Evolutionary conservation across 2,888 invertebrate species (phyloP).

Genomic region (Sphecodes monilicornis): DNA sequence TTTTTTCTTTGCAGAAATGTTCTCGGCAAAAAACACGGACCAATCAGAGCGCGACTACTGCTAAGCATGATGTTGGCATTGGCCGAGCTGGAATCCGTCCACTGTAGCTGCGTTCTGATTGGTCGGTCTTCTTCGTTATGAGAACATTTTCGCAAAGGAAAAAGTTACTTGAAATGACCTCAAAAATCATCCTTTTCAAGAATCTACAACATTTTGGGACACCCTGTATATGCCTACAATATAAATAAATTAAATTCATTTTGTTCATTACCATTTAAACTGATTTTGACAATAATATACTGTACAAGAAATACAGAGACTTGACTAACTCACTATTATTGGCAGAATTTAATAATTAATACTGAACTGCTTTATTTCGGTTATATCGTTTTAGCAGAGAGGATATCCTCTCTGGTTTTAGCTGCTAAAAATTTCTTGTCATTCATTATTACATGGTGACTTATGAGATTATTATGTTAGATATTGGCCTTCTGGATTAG

Average conservation of each 20-base stretch:
- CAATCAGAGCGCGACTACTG: neutral
- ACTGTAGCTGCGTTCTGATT: neutral
- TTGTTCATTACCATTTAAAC: neutral
- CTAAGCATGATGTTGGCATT: neutral
- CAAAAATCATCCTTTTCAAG: too few species aligned
- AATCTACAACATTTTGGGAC: too few species aligned
- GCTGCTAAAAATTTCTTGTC: neutral
- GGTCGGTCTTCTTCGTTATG: neutral
- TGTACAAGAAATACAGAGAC: neutral
- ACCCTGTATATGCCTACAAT: neutral
- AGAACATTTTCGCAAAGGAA: too few species aligned
- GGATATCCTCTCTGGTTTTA: too few species aligned
- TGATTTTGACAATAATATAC: neutral
- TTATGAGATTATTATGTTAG: neutral
- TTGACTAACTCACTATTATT: neutral
- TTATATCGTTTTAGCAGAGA: too few species aligned
- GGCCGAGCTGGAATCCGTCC: neutral
- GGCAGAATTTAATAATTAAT: neutral
- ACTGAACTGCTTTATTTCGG: too few species aligned
- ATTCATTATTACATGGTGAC: neutral
- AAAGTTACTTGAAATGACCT: too few species aligned
- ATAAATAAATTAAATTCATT: neutral
- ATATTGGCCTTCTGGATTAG: neutral
- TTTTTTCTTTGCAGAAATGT: too few species aligned
- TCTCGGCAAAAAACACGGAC: too few species aligned